Evolutionary conservation across 2,113 vertebrate genomes (phyloP).

Genomic region (Rhynchopsitta pachyrhyncha): DNA sequence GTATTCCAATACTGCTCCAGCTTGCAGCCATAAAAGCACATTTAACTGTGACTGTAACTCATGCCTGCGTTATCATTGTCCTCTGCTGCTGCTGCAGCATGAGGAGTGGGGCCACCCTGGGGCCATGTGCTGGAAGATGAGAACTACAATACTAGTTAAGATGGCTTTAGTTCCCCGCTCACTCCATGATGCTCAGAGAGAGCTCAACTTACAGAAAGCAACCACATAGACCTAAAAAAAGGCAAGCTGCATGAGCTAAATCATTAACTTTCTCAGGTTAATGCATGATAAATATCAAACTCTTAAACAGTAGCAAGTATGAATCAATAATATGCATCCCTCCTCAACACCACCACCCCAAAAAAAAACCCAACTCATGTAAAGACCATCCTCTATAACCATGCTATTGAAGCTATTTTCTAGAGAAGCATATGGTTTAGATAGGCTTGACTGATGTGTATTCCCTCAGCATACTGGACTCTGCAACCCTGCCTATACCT

Average conservation of each 20-base stretch:
- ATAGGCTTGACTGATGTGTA: neutral
- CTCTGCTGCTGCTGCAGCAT: neutral
- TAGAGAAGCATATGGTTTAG: neutral
- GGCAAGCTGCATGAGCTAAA: neutral
- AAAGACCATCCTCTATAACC: neutral
- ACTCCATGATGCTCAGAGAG: neutral
- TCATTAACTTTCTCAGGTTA: neutral
- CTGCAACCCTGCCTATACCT: neutral
- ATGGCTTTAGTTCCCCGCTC: neutral
- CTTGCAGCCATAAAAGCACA: neutral
- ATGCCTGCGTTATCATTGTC: neutral
- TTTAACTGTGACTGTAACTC: neutral
- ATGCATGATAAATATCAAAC: neutral
- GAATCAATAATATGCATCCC: neutral
- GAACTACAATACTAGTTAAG: neutral
- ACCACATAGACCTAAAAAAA: neutral
- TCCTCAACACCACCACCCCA: no score
- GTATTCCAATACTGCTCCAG: neutral
- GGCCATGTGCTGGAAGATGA: neutral
- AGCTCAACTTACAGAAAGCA: neutral
- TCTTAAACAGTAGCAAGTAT: neutral
- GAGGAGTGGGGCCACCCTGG: neutral
- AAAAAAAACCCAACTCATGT: neutral
- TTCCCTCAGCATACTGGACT: neutral
- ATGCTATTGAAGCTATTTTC: neutral